phyloP scores from a whole-genome alignment of 2,888 invertebrate species.

The Cataglyphis albicans region DNA sequence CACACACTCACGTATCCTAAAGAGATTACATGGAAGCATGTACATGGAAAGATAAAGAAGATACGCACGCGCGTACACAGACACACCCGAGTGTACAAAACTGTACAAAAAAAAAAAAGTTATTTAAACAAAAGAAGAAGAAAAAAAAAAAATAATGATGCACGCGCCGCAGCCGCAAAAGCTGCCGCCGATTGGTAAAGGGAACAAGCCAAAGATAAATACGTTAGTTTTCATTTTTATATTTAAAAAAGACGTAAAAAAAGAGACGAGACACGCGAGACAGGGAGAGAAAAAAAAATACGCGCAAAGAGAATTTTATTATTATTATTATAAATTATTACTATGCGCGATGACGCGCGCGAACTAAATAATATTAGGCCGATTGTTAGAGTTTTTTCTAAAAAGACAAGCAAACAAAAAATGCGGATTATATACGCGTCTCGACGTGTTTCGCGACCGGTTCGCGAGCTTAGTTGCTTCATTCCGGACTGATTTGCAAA shows the following conservation, averaged over 20 bases:
- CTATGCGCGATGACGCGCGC: slow-evolving; percentile 70
- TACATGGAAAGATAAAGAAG: slow-evolving; percentile 68
- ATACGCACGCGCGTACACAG: slow-evolving; percentile 74
- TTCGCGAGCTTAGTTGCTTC: slow-evolving; percentile 46
- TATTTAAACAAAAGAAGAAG: slow-evolving; percentile 73
- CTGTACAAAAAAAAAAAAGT: slow-evolving; percentile 79
- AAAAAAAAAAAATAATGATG: slow-evolving; percentile 77
- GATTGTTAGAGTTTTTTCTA: slow-evolving; percentile 79
- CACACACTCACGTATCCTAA: slow-evolving; percentile 13
- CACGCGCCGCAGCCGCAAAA: slow-evolving; percentile 80
- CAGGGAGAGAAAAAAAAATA: slow-evolving; percentile 61
- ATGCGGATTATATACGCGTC: slow-evolving; percentile 50
- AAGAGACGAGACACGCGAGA: slow-evolving; percentile 62
- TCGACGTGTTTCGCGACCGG: slow-evolving; percentile 42
- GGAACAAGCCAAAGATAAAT: slow-evolving; percentile 93
- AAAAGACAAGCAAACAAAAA: background rate
- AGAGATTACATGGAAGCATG: background rate
- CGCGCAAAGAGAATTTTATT: slow-evolving; percentile 66
- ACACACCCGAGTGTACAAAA: slow-evolving; percentile 81
- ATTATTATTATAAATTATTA: slow-evolving; percentile 79
- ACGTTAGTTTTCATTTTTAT: slow-evolving; percentile 90
- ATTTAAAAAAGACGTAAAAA: slow-evolving; percentile 82
- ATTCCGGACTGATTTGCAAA: background rate
- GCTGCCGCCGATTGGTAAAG: slow-evolving; percentile 90
- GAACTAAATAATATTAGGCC: slow-evolving; percentile 78